Percentiles rank a stretch among this genome's conserved stretches.
These are phyloP conservation scores for Scrobipalpa costella DNA, from an alignment of 2,888 invertebrate genomes.

Conservation along the genomic window DNA sequence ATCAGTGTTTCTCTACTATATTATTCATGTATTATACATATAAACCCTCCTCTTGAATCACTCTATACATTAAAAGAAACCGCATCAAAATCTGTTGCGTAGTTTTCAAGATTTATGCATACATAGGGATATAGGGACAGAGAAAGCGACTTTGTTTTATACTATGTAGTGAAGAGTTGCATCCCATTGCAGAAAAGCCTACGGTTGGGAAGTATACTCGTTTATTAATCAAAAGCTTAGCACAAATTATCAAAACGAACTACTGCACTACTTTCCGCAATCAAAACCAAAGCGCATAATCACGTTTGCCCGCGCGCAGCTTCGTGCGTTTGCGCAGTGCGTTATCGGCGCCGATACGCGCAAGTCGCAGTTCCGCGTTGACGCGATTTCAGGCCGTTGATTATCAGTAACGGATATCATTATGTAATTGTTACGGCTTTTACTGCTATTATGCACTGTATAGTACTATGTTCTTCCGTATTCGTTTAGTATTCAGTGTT, in stretches of 20 bases:
- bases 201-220: too few relatives aligned
- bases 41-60: too few relatives aligned
- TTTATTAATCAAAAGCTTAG: too few relatives aligned
- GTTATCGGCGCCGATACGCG: constrained; percentile 11
- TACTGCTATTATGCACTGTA: not conserved
- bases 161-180: too few relatives aligned
- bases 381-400: constrained; percentile 7
- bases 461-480: not conserved
- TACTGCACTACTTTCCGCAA: not conserved
- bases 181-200: too few relatives aligned
- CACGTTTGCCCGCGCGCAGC: not conserved
- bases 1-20: too few relatives aligned
- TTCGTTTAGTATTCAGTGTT: not conserved
- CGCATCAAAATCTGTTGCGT: too few relatives aligned
- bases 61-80: too few relatives aligned
- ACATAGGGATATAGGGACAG: too few relatives aligned
- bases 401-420: not conserved
- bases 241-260: not conserved
- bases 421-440: constrained; percentile 4
- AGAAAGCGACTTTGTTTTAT: too few relatives aligned
- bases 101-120: too few relatives aligned
- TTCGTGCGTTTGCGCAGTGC: constrained; percentile 5
- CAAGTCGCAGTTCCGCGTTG: constrained; percentile 9
- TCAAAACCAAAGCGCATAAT: not conserved
- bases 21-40: too few relatives aligned